Base-by-base conservation (phyloP, 1,140 invertebrate genomes). In the Cyrtorhinus lividipennis region DNA sequence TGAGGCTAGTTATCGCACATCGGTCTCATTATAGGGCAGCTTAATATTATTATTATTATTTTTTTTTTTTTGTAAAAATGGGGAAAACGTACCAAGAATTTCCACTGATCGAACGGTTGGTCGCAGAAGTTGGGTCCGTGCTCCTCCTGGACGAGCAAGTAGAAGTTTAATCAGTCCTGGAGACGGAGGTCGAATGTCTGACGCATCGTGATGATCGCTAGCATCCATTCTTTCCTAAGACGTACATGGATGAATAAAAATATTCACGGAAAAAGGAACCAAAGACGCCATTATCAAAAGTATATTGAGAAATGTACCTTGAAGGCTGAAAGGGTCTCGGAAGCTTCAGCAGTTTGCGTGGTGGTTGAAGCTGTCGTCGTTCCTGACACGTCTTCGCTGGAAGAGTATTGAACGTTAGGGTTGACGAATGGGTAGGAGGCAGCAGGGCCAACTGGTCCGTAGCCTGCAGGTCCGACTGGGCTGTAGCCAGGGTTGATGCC, bases 91-190 rank as follows among this genome's bases (percentile, higher is more conserved):
- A 53, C 48, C 48, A 20, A 53, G 10, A 13, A 53, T 53, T 53
- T 53, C 48, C 10, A 53, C 48, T 5, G 48, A 53, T 3, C 48
- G 48, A 20, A 53, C 48, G 48, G 48, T 10, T 5, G 48, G 48
- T 22, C 48, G 10, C 20, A 22, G 20, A 10, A 53, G 48, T 20
- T 53, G 48, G 18, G 12, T 53, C 13, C 58, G 15, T 1, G 58
- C 22, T 0, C 24, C 3, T n/a, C 59, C 62, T 0, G 66, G 67
- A 20, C 63, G 62, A 5, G 67, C 63, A n/a, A 68, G 48, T 2
- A 68, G 57, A 65, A 68, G 66, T 20, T 62, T 62, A 38, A 68
- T 61, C 18, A 68, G 62, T 8, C 62, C 64, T 13, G 64, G 44
- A 18, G 61, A 56, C 23, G 64, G 45, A 25, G 61, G 57, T 25